Base-by-base conservation (phyloP, 2,888 invertebrate species). In the Watsonalla cultraria region DNA sequence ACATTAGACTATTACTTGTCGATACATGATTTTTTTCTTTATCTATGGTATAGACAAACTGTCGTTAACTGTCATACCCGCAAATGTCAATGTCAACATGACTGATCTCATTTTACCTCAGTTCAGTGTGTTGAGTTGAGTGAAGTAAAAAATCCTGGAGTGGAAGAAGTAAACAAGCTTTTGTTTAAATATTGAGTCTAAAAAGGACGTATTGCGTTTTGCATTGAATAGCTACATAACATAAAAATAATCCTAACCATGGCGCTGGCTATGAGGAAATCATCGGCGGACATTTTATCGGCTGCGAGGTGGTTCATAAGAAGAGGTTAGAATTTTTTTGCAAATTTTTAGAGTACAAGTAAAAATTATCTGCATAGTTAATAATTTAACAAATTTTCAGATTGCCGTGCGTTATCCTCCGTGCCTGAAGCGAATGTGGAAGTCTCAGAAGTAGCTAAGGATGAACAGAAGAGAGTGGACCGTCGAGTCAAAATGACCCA, bases 261-360 rank as follows among this genome's bases (percentile, higher is more conserved):
- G 89, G 77, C 88, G 47, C 59, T 86, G 65, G 76, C 74, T 51
- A 66, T 86, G 52, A 72, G 82, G 48, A 84, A 82, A 65, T 68
- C 42, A 42, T 42, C 78, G 0, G 60, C 64, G 45, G 80, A 80
- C 34, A 60, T 83, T 51, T 60, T 86, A 47, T 66, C 70, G 46
- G 68, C 72, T 33, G 72, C 80, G 2, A 89, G 84, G 77, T 88
- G 86, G 86, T 67, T 87, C 45, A 56, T 82, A 7, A 66, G 81
- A 65, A 85, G 85, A 89, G 89, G 89, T 90, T 86, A 84, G 70
- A 55, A 59, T 52, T 56, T 47, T 24, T 9, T 42, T 6, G 50
- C 7, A 11, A 35, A 47, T 42, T 45, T 14, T 24, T 6, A 24
- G n/a, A 14, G 42, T 33, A 14, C 7, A 37, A 37, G 37, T 8